Conservation (phyloP, 2,113 vertebrate species). For the Mobula hypostoma region DNA sequence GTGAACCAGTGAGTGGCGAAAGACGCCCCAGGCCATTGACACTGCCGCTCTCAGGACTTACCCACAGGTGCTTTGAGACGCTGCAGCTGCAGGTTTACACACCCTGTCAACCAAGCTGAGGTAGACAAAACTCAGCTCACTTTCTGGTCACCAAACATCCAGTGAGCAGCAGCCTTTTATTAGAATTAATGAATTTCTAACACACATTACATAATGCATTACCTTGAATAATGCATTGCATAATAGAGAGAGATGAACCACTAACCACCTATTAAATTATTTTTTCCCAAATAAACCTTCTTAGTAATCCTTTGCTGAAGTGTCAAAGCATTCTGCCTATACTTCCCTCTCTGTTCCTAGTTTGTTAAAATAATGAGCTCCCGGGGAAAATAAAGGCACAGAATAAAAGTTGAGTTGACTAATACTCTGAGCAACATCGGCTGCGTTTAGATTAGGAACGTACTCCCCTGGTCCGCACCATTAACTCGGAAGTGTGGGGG, state of each 20-base stretch:
- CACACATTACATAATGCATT: conserved; percentile 28
- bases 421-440: not conserved
- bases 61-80: not conserved
- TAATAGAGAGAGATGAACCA: conserved; percentile 18
- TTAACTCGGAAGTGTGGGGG: not conserved
- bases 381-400: not conserved
- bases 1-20: too few species aligned
- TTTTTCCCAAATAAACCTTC: conserved; percentile 21
- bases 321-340: conserved; percentile 25
- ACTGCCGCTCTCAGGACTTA: not conserved
- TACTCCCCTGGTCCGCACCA: not conserved
- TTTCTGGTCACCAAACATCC: not conserved
- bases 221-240: conserved; percentile 11
- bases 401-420: conserved; percentile 29
- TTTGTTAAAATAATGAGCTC: conserved; percentile 30
- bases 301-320: conserved; percentile 25
- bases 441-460: not conserved
- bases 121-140: not conserved
- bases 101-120: not conserved
- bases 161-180: not conserved
- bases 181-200: conserved; percentile 8
- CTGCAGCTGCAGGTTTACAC: not conserved
- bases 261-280: conserved; percentile 18
- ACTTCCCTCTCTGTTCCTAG: not conserved
- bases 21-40: not conserved